Base-by-base conservation (phyloP, 2,888 invertebrate species). In the Byasa hedistus region DNA sequence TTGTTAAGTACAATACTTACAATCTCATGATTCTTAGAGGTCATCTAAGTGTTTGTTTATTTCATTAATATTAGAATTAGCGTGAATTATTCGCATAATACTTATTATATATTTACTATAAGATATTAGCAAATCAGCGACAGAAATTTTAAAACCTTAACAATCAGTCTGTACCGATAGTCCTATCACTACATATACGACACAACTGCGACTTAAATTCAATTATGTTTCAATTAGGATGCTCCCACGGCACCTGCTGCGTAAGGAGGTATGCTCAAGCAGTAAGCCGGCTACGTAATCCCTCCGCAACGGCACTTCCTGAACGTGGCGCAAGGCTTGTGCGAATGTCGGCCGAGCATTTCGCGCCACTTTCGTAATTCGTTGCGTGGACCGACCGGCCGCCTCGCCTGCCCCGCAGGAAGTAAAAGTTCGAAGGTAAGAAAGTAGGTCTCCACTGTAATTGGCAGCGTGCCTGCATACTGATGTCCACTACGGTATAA, bases 361-460 rank as follows among this genome's bases (percentile, higher is more conserved):
- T 91, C 91, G 91, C 91, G 91, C 89, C 87, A 90, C 90, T 91
- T 89, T 91, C 91, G 91, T 89, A 90, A 91, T 87, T 83, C 84
- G 85, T 89, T 90, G 90, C 89, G 90, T 89, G 86, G 91, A 82
- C 85, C 89, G 87, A 84, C 86, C 87, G 87, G 86, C 87, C 84
- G 86, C 83, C 86, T 82, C 78, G 88, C 85, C 84, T 80, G 87
- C 87, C 87, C 89, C 90, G 89, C 89, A 91, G 91, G 91, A 91
- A 91, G 91, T 91, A 91, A 91, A 91, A 91, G 91, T 91, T 91
- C 91, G 90, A 90, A 91, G 91, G 89, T 91, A 91, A 89, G 91
- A 91, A 91, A 91, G 91, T 91, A 89, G 91, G 91, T 91, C 91
- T 89, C 88, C 82, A 75, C 84, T 89, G 87, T 87, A 90, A 89